A percentile compares a stretch with the other conserved stretches of the same genome.
These are phyloP conservation scores for Sus scrofa DNA, from an alignment of 2,113 vertebrate species.

Conservation along the genomic window DNA sequence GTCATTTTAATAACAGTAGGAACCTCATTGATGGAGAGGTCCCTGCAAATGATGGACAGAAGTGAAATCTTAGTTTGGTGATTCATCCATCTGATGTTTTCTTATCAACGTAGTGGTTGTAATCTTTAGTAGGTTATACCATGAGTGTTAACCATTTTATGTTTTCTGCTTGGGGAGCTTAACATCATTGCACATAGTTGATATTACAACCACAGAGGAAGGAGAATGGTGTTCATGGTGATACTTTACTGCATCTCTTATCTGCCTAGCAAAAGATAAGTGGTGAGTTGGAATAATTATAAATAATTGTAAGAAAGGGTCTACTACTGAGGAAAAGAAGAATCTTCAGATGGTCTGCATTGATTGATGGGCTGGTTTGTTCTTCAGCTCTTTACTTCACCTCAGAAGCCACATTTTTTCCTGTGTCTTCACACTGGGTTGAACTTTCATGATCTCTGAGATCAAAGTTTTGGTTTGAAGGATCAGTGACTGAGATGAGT, in stretches of 20 bases:
- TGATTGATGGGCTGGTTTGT: neutral
- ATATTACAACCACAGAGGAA: neutral
- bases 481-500: neutral
- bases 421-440: constrained; percentile 18
- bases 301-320: neutral
- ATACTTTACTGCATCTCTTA: rapidly evolving
- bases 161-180: neutral
- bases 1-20: neutral
- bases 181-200: neutral
- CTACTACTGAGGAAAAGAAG: neutral
- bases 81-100: neutral
- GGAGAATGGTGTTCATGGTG: neutral
- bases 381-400: neutral
- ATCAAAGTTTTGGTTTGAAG: neutral
- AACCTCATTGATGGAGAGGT: neutral
- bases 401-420: neutral
- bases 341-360: neutral
- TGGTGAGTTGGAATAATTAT: neutral
- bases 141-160: neutral
- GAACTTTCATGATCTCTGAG: neutral
- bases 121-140: neutral
- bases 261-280: neutral
- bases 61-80: neutral
- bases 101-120: neutral
- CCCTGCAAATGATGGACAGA: neutral